Evolutionary conservation across 2,113 vertebrate species (phyloP).

Genomic region (Marmota monax): DNA sequence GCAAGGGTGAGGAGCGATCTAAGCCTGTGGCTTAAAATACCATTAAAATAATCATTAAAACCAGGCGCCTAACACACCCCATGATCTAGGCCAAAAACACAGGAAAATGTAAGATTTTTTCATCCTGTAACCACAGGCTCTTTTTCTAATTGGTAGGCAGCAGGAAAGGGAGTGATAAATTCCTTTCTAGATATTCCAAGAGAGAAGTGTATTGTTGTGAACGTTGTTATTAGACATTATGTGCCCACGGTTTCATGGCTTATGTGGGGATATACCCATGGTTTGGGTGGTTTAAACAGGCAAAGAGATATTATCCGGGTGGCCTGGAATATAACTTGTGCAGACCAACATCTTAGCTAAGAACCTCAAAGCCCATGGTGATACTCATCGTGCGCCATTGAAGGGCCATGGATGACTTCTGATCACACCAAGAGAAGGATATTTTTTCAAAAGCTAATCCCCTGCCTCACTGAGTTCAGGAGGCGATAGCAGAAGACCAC

Average conservation of each 20-base stretch:
- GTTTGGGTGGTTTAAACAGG: neutral
- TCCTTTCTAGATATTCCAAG: neutral
- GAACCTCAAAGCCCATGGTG: neutral
- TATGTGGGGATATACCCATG: neutral
- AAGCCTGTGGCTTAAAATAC: slow-evolving; percentile 71
- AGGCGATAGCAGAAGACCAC: neutral
- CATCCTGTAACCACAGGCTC: neutral
- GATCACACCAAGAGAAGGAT: neutral
- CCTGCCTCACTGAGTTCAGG: neutral
- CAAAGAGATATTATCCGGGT: neutral
- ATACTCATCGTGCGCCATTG: accelerated
- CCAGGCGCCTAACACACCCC: neutral
- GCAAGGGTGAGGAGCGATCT: slow-evolving; percentile 35
- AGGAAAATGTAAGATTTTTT: slow-evolving; percentile 69
- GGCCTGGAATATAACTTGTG: no score
- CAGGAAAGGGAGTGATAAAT: neutral
- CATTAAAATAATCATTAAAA: slow-evolving; percentile 79
- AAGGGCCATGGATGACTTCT: neutral
- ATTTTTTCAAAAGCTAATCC: neutral
- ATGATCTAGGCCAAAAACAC: slow-evolving; percentile 48
- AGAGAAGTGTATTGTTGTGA: neutral
- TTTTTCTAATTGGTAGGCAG: neutral
- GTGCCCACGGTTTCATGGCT: neutral
- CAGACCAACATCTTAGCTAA: neutral
- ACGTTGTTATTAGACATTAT: neutral